Evolutionary conservation across 2,888 invertebrate genomes (phyloP), one percentile per base, ranked within the genome.

Genomic region (Scaeva pyrastri): DNA sequence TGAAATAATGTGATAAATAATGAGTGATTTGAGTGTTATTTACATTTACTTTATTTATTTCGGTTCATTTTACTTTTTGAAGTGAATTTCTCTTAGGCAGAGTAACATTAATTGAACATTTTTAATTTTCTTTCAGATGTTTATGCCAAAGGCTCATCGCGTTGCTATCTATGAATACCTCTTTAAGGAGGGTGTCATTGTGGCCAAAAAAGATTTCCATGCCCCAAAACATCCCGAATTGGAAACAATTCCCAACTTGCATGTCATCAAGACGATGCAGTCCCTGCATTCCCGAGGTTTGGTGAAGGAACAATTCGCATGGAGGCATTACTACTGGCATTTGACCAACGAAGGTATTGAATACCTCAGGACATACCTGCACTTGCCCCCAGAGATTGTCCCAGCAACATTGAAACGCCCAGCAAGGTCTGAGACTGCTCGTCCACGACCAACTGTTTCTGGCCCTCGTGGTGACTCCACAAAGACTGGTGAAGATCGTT

Each of bases 271-370:
- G 93, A 98, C 99, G 89, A 95, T 99, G 94, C 97, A 98, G 94
- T 98, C 98, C 10, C 94, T 99, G 89, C 98, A 98, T 93, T 99
- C 99, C 4, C 95, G 97, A 92, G 99, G 99, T 82, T 97, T 96
- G 91, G 99, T 99, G n/a, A 98, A 97, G 93, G 99, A 99, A 94
- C 99, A 99, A 93, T 99, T 99, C 93, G 99, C 99, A 5, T 99
- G 99, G 99, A 96, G 99, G 91, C 99, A 99, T 93, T 99, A 97
- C 91, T 99, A 99, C 93, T 99, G 99, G 99, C 95, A 93, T 93
- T 94, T 99, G 89, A 99, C 98, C 88, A 99, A 99, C 92, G 98
- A 99, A 91, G 99, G 99, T 89, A 99, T 99, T 92, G 97, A 98
- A 92, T 99, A 98, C 93, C 94, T 99, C 88, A 95, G 99, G 88